Evolutionary conservation across 2,113 vertebrate genomes (phyloP).

Genomic region (Alethe castanea): DNA sequence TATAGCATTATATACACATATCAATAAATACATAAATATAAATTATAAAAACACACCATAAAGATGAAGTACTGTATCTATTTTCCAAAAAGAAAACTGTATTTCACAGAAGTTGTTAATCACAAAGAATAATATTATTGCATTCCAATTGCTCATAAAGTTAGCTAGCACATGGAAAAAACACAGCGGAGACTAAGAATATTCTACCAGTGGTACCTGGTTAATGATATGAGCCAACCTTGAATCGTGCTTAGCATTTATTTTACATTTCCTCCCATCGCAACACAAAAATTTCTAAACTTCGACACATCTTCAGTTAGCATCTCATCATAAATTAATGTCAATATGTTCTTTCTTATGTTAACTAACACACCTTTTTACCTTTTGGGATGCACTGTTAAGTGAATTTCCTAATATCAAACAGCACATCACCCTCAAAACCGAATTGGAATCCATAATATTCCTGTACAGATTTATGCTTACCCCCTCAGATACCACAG

Average conservation of each 20-base stretch:
- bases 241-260: not conserved
- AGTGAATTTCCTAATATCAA: not conserved
- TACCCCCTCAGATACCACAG: not conserved
- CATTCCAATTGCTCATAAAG: not conserved
- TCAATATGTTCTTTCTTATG: not conserved
- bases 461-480: not conserved
- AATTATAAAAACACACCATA: not conserved
- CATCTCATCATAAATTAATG: not conserved
- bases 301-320: not conserved
- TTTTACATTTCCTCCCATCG: not conserved
- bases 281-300: not conserved
- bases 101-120: not conserved
- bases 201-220: not conserved
- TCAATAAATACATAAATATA: not conserved
- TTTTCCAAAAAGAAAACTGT: not conserved
- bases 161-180: not conserved
- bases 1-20: not conserved
- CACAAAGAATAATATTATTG: not conserved
- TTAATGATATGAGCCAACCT: not conserved
- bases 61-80: not conserved
- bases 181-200: not conserved
- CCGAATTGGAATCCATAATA: not conserved
- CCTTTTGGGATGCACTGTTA: not conserved
- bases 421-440: not conserved
- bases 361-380: not conserved